These are phyloP conservation scores for Thecocarcelia acutangulata DNA, from an alignment of 2,888 invertebrate species.

Conservation along the genomic window DNA sequence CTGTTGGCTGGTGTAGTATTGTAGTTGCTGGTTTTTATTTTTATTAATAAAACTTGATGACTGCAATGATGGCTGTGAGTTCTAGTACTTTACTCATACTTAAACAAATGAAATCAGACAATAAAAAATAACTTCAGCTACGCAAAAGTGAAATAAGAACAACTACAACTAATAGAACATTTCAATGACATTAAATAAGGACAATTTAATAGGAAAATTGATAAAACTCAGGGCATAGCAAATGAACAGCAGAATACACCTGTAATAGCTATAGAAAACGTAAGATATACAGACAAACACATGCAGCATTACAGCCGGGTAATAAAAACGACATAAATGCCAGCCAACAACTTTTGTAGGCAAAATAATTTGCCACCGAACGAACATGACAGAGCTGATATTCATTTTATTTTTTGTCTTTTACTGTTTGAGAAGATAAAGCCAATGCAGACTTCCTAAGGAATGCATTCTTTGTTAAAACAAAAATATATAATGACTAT, in stretches of 20 bases:
- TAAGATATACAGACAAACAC: no score
- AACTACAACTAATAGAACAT: conserved; percentile 20
- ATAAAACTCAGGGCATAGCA: conserved; percentile 5
- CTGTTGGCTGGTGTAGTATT: neutral
- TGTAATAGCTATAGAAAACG: neutral
- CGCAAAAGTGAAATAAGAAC: conserved; percentile 23
- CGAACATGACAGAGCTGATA: conserved; percentile 15
- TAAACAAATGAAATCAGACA: conserved; percentile 25
- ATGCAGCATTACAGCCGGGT: neutral
- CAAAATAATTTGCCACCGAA: conserved; percentile 61
- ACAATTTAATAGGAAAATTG: conserved; percentile 16
- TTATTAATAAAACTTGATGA: conserved; percentile 30
- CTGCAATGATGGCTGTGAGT: conserved; percentile 17
- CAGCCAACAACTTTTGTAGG: conserved; percentile 36
- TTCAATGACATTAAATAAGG: conserved; percentile 50
- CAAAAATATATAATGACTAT: no score
- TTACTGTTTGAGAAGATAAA: neutral
- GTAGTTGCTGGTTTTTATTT: conserved; percentile 29
- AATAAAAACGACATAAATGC: conserved; percentile 7
- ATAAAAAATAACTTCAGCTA: conserved; percentile 12
- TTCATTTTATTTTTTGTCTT: no score
- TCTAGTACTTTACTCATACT: conserved; percentile 11
- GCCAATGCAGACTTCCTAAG: neutral
- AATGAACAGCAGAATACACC: conserved; percentile 16
- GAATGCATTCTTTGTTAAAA: neutral